Conservation (phyloP, 2,113 vertebrate species). For the Apeltes quadracus region DNA sequence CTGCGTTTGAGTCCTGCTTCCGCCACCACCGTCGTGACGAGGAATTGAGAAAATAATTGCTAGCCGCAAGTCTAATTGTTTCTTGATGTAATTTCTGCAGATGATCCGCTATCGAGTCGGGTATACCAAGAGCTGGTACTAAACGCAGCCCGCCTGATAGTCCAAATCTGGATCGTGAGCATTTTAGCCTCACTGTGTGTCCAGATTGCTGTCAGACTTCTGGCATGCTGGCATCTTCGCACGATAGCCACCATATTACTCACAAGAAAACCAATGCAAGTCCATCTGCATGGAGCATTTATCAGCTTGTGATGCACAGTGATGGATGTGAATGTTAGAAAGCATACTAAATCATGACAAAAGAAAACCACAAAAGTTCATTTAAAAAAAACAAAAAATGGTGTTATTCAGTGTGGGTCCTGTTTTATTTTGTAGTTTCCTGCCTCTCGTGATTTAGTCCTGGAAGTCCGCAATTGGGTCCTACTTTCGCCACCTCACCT, state of each 20-base stretch:
- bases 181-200: constrained; percentile 24
- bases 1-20: no score
- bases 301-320: background rate
- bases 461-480: no score
- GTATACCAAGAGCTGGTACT: background rate
- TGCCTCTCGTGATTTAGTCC: no score
- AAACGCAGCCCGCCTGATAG: background rate
- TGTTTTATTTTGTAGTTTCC: no score
- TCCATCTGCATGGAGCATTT: constrained; percentile 23
- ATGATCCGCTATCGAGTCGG: background rate
- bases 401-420: no score
- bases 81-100: background rate
- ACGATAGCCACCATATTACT: constrained; percentile 31
- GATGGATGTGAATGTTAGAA: constrained; percentile 20
- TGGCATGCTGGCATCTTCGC: constrained; percentile 22
- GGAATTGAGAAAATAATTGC: background rate
- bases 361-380: no score
- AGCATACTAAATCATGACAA: constrained; percentile 16
- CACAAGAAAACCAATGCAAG: constrained; percentile 33
- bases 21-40: background rate
- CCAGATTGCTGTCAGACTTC: constrained; percentile 22
- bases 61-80: background rate
- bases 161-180: background rate
- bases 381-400: background rate
- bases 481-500: background rate